Evolutionary conservation across 2,888 invertebrate species (phyloP), one percentile per base, ranked within the genome.

Genomic region (Axea sp.): DNA sequence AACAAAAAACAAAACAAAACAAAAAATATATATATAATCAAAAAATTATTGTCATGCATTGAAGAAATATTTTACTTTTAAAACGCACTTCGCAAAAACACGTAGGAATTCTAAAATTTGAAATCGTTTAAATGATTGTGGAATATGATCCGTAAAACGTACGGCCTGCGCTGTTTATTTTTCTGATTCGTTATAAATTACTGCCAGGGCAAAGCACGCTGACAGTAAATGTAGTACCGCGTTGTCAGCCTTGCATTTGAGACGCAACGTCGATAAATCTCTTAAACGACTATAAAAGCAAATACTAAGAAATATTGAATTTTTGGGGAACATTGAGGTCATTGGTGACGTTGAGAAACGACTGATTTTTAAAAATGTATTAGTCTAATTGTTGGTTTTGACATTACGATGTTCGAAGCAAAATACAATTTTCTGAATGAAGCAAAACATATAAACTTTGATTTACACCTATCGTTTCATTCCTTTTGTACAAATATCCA

Each of bases 141-240:
- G 30, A 30, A 15, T 30, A 6, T 12, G 43, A 53, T 43, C 28
- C 17, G 1, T 9, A 64, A 64, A 41, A 64, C 51, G 8, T 7
- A 26, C 26, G 45, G 6, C 43, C 31, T 43, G 51, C 39, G 31
- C 12, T 26, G 15, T 28, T 35, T 64, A 59, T 49, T 68, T 68
- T 68, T 57, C 68, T 68, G 68, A 68, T 49, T 49, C 49, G 51
- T 71, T 62, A 49, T 71, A 71, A 71, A 71, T 71, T 71, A 49
- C 47, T 8, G 53, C 55, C 53, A 31, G 43, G 33, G 11, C 55
- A 37, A 57, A 71, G 37, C 71, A 31, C 49, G 31, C 62, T 49
- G 57, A 57, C 71, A 57, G 62, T 15, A 26, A 64, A 62, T 57
- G 49, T 49, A 57, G 49, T 71, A 33, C 24, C 62, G 57, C 49